Evolutionary conservation across 2,113 vertebrate genomes (phyloP), one percentile per base, ranked within the genome.

Genomic region (Lamprotornis superbus): DNA sequence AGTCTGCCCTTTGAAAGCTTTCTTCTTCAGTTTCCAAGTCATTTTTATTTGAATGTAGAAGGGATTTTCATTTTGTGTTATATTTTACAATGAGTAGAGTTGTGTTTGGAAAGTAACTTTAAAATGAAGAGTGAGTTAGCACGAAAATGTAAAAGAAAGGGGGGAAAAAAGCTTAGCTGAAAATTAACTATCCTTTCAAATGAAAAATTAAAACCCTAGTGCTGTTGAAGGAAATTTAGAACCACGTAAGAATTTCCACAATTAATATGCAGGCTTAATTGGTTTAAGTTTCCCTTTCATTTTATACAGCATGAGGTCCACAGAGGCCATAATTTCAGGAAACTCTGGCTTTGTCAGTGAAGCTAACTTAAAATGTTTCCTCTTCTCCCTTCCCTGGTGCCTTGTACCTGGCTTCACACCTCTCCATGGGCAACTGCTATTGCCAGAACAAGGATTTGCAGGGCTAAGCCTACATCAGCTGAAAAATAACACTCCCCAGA

Each of bases 101-200:
- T 96, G 52, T 20, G 14, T 94, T 96, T 92, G 91, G 67, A 83
- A 95, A 89, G 28, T 40, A 57, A 64, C 79, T 92, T 75, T 96
- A 86, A 93, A 89, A 50, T 55, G 5, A 87, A 68, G 39, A 89
- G 19, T 71, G 28, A 89, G 71, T 95, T 82, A 47, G 52, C 35
- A 63, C 4, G 0, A 80, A 93, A 93, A 78, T 52, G 63, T 39
- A 77, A 81, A 83, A 91, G 90, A 78, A 67, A 64, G 42, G 9
- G 6, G 2, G 3, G 2, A 16, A 19, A 63, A 50, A 83, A 69
- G 37, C 70, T 77, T 42, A 81, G 46, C 64, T 84, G 74, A 75
- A 40, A 79, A 95, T 88, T 79, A 94, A 84, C 74, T 83, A 65
- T 70, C 46, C 60, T 92, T 93, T 96, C 79, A 91, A 93, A 95